Conservation (phyloP, 1,140 invertebrate species). For the Pseudomyrmex gracilis region DNA sequence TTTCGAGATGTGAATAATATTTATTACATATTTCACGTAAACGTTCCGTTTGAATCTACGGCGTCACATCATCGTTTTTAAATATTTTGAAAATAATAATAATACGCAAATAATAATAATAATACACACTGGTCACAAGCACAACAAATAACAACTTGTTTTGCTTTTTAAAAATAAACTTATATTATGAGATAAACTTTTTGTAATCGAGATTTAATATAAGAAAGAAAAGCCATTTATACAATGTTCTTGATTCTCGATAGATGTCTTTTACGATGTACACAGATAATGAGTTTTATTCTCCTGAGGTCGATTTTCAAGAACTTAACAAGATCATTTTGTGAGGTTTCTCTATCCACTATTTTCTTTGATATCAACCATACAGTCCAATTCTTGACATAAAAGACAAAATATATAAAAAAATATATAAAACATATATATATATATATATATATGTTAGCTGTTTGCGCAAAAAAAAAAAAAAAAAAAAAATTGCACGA, state of each 20-base stretch:
- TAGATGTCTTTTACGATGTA: slow-evolving; percentile 20
- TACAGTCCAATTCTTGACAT: neutral
- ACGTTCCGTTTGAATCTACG: no score
- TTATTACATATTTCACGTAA: no score
- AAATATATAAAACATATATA: neutral
- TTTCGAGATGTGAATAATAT: no score
- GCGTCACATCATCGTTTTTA: neutral
- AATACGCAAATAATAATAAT: neutral
- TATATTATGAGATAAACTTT: neutral
- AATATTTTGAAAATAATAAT: slow-evolving; percentile 9
- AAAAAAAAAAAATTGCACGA: neutral
- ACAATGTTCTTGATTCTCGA: slow-evolving; percentile 9
- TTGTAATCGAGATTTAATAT: neutral
- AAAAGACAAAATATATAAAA: no score
- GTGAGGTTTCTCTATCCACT: slow-evolving; percentile 38
- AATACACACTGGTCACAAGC: no score
- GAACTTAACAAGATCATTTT: slow-evolving; percentile 57
- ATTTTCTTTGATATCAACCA: slow-evolving; percentile 12
- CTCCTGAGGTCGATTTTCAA: slow-evolving; percentile 48
- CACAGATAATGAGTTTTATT: slow-evolving; percentile 34
- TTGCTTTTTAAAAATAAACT: slow-evolving; percentile 1
- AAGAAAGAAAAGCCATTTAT: slow-evolving; percentile 27
- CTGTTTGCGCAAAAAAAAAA: neutral
- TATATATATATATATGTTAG: no score
- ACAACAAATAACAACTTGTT: no score